A percentile compares a stretch with the other conserved stretches of the same genome.
Conservation (phyloP, 2,113 vertebrate species). For the Laticauda colubrina region DNA sequence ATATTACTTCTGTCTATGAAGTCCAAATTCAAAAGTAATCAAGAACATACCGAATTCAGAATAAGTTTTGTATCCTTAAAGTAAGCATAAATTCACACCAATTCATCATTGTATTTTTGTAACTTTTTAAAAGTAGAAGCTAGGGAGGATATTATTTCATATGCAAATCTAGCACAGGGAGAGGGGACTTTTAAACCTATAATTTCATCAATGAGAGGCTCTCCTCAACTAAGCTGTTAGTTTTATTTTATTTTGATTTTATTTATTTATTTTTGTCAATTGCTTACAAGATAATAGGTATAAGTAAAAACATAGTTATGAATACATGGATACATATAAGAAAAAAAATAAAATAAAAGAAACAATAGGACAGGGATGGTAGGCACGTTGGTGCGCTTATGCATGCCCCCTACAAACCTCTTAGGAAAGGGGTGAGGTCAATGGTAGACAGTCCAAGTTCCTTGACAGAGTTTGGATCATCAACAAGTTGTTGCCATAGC, state of each 20-base stretch:
- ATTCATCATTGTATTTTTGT: background rate
- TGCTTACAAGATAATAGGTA: no score
- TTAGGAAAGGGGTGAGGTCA: no score
- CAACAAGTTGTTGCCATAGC: background rate
- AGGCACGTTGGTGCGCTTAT: no score
- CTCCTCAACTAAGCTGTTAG: background rate
- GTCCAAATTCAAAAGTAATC: background rate
- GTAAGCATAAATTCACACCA: background rate
- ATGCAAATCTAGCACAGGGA: background rate
- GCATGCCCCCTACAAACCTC: no score
- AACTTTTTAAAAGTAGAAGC: background rate
- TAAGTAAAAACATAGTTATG: no score
- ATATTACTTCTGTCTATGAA: background rate
- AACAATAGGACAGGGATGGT: no score
- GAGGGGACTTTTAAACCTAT: background rate
- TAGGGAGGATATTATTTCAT: background rate
- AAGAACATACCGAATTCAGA: background rate
- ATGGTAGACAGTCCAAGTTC: no score
- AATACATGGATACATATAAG: no score
- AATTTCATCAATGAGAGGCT: background rate
- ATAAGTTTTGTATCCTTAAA: background rate
- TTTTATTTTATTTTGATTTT: no score
- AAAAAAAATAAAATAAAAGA: no score
- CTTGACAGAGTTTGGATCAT: no score
- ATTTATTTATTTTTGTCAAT: no score